These are phyloP conservation scores for Dicyrtomina minuta DNA, from an alignment of 2,888 invertebrate genomes.

Conservation along the genomic window DNA sequence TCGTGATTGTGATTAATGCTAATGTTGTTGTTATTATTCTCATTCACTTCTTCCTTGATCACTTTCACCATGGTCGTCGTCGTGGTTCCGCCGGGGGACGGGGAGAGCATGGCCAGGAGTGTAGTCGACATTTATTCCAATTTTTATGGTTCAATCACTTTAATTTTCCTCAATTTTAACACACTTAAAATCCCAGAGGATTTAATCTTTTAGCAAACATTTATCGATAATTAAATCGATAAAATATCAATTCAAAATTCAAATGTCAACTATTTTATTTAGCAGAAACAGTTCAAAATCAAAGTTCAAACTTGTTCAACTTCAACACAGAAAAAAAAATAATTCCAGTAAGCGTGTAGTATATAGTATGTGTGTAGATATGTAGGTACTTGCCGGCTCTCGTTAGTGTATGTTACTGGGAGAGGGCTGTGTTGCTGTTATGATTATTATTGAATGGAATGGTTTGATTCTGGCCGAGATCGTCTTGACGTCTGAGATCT, in stretches of 20 bases:
- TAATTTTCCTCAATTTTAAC: not conserved
- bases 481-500: slow-evolving; percentile 28
- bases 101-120: slow-evolving; percentile 25
- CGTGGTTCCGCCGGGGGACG: not conserved
- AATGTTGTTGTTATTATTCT: not conserved
- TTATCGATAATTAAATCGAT: too few species aligned
- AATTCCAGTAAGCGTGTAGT: too few species aligned
- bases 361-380: too few species aligned
- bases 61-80: not conserved
- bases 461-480: not conserved
- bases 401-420: not conserved
- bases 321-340: too few species aligned
- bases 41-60: slow-evolving; percentile 23
- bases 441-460: not conserved
- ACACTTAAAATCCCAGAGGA: too few species aligned
- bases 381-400: too few species aligned
- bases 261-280: too few species aligned
- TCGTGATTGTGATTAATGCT: not conserved
- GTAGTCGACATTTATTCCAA: slow-evolving; percentile 15
- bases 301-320: too few species aligned
- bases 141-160: not conserved
- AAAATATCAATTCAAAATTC: too few species aligned
- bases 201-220: too few species aligned
- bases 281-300: too few species aligned
- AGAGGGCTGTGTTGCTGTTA: not conserved